These are phyloP conservation scores for Monomorium pharaonis DNA, from an alignment of 1,140 invertebrate genomes.

Conservation along the genomic window DNA sequence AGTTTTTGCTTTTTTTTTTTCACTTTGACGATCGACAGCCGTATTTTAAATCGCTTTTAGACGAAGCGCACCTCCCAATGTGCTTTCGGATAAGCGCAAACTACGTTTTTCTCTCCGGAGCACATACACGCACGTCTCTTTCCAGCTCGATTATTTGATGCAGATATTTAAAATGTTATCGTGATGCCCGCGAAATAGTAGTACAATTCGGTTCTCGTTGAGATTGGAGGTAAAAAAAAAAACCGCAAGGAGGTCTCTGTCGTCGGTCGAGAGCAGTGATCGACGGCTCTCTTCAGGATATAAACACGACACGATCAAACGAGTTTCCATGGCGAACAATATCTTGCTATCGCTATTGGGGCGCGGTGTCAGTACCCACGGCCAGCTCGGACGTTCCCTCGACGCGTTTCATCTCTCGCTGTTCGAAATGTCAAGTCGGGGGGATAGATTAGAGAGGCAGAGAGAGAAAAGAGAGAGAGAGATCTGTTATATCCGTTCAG, in stretches of 20 bases:
- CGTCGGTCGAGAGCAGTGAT: background rate
- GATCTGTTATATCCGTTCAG: conserved; percentile 29
- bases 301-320: conserved; percentile 12
- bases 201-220: too few relatives aligned
- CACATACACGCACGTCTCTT: background rate
- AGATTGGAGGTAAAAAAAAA: background rate
- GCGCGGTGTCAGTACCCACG: background rate
- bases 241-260: background rate
- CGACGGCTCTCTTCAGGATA: conserved; percentile 3
- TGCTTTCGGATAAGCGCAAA: background rate
- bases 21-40: background rate
- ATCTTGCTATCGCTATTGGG: conserved; percentile 9
- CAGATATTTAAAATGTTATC: background rate
- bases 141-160: background rate
- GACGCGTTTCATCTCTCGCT: conserved; percentile 4
- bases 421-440: conserved; percentile 44
- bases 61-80: too few relatives aligned
- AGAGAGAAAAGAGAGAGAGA: conserved; percentile 36
- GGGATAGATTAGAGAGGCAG: background rate
- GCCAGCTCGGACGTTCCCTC: conserved; percentile 50
- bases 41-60: background rate
- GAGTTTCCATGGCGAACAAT: conserved; percentile 41
- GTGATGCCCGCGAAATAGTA: too few relatives aligned
- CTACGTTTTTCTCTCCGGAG: background rate
- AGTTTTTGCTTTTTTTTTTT: too few relatives aligned